phyloP scores from a whole-genome alignment of 2,888 invertebrate genomes.

The Polia nebulosa region DNA sequence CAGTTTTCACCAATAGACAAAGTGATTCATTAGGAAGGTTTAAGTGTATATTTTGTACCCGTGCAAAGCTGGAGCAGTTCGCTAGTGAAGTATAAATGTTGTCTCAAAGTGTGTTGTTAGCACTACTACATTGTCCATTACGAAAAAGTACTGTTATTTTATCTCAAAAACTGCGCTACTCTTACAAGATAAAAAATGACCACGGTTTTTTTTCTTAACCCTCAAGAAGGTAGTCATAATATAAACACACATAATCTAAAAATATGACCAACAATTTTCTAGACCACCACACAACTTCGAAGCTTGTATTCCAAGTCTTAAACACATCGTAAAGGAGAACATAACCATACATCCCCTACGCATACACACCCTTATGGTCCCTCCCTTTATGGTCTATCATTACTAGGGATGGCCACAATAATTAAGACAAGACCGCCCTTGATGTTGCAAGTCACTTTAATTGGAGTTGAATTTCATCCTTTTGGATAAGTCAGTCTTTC shows the following conservation, averaged over 20 bases:
- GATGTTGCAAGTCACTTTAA: constrained; percentile 60
- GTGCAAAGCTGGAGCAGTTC: too few species aligned
- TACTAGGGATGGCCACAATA: constrained; percentile 54
- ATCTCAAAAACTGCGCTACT: too few species aligned
- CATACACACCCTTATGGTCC: background rate
- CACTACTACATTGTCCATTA: too few species aligned
- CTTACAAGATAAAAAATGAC: too few species aligned
- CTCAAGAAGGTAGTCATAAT: too few species aligned
- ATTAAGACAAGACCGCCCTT: constrained; percentile 43
- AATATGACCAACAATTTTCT: background rate
- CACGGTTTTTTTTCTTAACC: too few species aligned
- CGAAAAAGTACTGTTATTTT: too few species aligned
- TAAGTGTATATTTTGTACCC: too few species aligned
- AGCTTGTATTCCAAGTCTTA: constrained; percentile 32
- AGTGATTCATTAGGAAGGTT: too few species aligned
- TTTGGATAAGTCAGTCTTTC: constrained; percentile 24
- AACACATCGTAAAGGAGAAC: constrained; percentile 47
- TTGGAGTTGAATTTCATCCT: constrained; percentile 67
- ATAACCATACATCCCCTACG: constrained; percentile 16
- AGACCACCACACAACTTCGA: constrained; percentile 1
- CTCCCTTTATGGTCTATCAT: constrained; percentile 30
- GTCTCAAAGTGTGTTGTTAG: too few species aligned
- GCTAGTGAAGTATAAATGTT: too few species aligned
- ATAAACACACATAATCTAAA: background rate
- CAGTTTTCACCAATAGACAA: too few species aligned